Conservation (phyloP, 2,888 invertebrate species). For the Eutolmus rufibarbis region DNA sequence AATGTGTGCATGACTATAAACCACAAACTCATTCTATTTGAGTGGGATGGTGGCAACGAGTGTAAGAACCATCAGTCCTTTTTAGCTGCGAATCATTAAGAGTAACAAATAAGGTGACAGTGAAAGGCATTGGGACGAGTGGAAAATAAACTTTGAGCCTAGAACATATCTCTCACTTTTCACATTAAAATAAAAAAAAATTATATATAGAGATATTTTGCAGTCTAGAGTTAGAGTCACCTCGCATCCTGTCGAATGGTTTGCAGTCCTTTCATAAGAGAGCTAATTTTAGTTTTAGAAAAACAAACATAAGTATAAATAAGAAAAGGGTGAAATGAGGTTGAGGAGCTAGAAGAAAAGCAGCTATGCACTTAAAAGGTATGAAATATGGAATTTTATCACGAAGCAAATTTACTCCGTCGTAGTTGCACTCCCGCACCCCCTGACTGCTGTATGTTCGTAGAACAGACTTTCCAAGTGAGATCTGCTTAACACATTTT, state of each 20-base stretch:
- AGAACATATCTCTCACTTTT: background rate
- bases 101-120: background rate
- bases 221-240: background rate
- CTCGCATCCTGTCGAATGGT: background rate
- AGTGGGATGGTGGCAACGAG: background rate
- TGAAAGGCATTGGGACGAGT: background rate
- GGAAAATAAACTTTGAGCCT: background rate
- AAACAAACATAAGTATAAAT: constrained; percentile 22
- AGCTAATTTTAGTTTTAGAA: constrained; percentile 21
- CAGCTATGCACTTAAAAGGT: constrained; percentile 26
- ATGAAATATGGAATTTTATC: constrained; percentile 35
- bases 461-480: background rate
- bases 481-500: background rate
- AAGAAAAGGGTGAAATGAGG: constrained; percentile 11
- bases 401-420: constrained; percentile 25
- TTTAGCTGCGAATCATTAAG: background rate
- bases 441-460: background rate
- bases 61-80: background rate
- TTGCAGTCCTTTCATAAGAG: background rate
- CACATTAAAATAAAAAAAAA: background rate
- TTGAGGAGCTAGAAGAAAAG: constrained; percentile 28
- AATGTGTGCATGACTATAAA: background rate
- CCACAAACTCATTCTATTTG: background rate
- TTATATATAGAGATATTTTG: background rate
- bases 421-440: background rate